A percentile compares a stretch with the other conserved stretches of the same genome.
Conservation (phyloP, 1,140 invertebrate genomes). For the Caenorhabditis inopinata region DNA sequence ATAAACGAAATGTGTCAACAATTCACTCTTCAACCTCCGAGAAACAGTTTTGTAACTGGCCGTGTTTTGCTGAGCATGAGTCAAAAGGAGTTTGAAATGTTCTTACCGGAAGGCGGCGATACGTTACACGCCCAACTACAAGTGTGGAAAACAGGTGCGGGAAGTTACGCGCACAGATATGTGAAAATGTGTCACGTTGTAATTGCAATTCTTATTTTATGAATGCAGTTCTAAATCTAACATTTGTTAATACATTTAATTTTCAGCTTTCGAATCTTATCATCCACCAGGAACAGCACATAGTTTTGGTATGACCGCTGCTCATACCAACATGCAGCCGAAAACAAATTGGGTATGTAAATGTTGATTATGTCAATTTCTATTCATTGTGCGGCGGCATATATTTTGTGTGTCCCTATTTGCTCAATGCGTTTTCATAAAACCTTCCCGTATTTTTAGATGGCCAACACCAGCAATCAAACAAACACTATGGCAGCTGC, state of each 20-base stretch:
- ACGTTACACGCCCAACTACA: conserved; percentile 67
- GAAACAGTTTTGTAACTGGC: conserved; percentile 59
- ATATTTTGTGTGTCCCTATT: background rate
- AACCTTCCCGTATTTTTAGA: conserved; percentile 24
- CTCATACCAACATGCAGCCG: background rate
- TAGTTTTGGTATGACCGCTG: conserved; percentile 30
- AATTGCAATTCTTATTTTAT: too few relatives aligned
- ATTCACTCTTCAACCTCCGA: conserved; percentile 54
- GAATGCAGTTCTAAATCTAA: background rate
- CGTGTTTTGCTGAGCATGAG: conserved; percentile 60
- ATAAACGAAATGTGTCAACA: conserved; percentile 65
- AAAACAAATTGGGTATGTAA: conserved; percentile 28
- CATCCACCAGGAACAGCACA: conserved; percentile 28
- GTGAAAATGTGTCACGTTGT: background rate
- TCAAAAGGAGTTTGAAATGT: conserved; percentile 62
- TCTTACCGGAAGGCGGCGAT: conserved; percentile 63
- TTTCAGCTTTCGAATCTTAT: conserved; percentile 43
- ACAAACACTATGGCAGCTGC: conserved; percentile 24
- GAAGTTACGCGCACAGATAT: background rate
- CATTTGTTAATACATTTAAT: background rate
- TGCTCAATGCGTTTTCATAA: conserved; percentile 31
- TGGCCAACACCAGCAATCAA: conserved; percentile 28
- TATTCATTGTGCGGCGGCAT: background rate
- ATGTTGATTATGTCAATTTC: background rate
- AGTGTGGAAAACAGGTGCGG: conserved; percentile 68